phyloP scores from a whole-genome alignment of 2,797 vertebrate species.

The Myotis pilosus region DNA sequence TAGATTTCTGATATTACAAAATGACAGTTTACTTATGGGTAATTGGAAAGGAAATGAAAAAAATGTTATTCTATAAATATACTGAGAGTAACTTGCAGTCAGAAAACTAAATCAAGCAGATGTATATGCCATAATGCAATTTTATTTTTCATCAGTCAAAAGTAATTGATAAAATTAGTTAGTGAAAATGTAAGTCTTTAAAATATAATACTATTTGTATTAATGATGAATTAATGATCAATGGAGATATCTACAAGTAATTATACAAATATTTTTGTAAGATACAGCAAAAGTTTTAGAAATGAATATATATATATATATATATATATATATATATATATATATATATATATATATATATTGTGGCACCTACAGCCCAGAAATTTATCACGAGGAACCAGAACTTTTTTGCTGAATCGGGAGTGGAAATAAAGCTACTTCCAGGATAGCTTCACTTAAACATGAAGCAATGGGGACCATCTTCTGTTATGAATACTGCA shows the following conservation, averaged over 20 bases:
- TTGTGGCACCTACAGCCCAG: background rate
- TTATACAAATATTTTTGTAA: background rate
- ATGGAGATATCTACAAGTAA: background rate
- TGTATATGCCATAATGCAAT: background rate
- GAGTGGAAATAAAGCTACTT: background rate
- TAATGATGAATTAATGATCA: background rate
- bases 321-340: background rate
- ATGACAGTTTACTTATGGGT: background rate
- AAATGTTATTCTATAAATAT: slow-evolving; percentile 38
- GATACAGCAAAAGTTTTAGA: background rate
- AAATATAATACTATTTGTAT: background rate
- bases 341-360: background rate
- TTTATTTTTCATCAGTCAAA: slow-evolving; percentile 49
- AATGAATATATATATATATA: background rate
- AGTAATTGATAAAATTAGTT: slow-evolving; percentile 56
- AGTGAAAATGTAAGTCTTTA: background rate
- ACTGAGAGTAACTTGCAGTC: background rate
- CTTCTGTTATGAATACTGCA: slow-evolving; percentile 22
- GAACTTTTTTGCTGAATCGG: background rate
- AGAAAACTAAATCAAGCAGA: slow-evolving; percentile 42
- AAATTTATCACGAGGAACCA: background rate
- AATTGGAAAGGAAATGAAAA: slow-evolving; percentile 48
- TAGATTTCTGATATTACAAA: slow-evolving; percentile 41
- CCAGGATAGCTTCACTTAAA: background rate
- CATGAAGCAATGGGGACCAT: background rate